A percentile compares a stretch with the other conserved stretches of the same genome.
Conservation (phyloP, 2,888 invertebrate species). For the Lamproptera curius region DNA sequence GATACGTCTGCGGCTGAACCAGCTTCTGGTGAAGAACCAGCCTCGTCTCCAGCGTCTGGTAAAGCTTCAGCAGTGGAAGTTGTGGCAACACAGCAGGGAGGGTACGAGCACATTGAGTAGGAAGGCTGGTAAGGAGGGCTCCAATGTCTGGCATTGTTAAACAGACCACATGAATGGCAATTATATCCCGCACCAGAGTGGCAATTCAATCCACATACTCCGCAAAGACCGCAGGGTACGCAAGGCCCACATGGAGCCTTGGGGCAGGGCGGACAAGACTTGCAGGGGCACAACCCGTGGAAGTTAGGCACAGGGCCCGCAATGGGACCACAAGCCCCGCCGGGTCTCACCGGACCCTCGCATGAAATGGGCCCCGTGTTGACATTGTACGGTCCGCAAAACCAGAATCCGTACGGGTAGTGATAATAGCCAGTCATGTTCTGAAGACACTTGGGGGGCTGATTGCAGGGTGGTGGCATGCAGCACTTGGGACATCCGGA, state of each 20-base stretch:
- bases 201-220: slow-evolving; percentile 27
- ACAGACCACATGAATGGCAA: slow-evolving; percentile 10
- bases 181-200: slow-evolving; percentile 30
- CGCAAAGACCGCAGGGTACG: slow-evolving; percentile 29
- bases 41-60: not conserved
- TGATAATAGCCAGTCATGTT: slow-evolving; percentile 63
- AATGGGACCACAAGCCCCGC: slow-evolving; percentile 28
- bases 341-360: slow-evolving; percentile 28
- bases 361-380: slow-evolving; percentile 28
- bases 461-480: slow-evolving; percentile 53
- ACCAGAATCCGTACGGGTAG: slow-evolving; percentile 63
- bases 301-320: slow-evolving; percentile 20
- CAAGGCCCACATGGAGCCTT: slow-evolving; percentile 29
- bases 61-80: not conserved
- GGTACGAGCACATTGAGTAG: slow-evolving; percentile 6
- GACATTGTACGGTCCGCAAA: slow-evolving; percentile 61
- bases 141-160: slow-evolving; percentile 12
- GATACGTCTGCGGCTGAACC: not conserved
- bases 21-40: not conserved
- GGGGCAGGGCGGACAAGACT: slow-evolving; percentile 22
- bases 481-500: slow-evolving; percentile 24
- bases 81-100: not conserved
- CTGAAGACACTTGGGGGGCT: slow-evolving; percentile 48
- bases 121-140: slow-evolving; percentile 25
- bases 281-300: slow-evolving; percentile 25